Conservation (phyloP, 53 echinoderm and acorn worm genomes). For the Hippasteria phrygiana region DNA sequence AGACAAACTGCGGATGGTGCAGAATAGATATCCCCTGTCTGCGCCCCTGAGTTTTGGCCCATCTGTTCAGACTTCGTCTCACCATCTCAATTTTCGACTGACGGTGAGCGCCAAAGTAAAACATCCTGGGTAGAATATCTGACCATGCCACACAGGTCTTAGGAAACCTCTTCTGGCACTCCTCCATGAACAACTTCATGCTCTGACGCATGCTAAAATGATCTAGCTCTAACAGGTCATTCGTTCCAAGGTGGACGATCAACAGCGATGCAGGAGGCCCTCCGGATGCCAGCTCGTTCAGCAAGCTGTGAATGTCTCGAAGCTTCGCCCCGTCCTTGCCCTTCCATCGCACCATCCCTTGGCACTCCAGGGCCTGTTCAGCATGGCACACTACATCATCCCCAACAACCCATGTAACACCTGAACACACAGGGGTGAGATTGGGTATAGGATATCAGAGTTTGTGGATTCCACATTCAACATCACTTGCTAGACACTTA, state of each 20-base stretch:
- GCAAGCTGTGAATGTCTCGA: neutral
- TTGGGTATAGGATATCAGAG: too few relatives aligned
- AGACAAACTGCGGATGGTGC: slow-evolving; percentile 3
- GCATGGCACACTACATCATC: neutral
- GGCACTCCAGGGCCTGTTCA: neutral
- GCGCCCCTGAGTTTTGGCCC: too few relatives aligned
- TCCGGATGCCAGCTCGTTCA: neutral
- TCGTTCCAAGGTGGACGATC: slow-evolving; percentile 4
- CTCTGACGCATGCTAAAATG: neutral
- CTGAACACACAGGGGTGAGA: neutral
- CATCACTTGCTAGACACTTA: too few relatives aligned
- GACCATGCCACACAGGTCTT: slow-evolving; percentile 10
- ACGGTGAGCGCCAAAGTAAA: neutral
- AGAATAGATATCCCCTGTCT: neutral
- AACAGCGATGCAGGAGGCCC: neutral
- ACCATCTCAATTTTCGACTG: neutral
- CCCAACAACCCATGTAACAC: neutral
- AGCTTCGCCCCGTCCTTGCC: neutral
- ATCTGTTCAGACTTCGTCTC: neutral
- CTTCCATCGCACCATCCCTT: neutral
- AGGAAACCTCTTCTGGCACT: neutral
- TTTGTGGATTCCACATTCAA: too few relatives aligned
- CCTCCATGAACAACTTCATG: neutral
- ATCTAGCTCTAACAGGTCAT: neutral
- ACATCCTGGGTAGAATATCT: slow-evolving; percentile 2